Evolutionary conservation across 2,888 invertebrate genomes (phyloP), one percentile per base, ranked within the genome.

Genomic region (Trichogramma evanescens): DNA sequence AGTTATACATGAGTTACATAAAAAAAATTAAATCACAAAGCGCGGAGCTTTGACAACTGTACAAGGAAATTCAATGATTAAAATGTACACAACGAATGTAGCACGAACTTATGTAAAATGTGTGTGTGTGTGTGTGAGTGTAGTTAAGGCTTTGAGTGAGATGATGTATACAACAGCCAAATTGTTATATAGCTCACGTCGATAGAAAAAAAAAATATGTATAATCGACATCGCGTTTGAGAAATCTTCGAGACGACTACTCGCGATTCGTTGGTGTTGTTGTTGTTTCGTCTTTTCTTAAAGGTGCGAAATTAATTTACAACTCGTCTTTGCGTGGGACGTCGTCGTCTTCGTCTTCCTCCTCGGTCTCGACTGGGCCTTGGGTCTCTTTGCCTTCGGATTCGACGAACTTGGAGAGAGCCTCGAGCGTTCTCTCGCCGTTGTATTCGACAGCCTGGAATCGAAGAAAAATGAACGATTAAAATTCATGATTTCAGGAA

Each of bases 351-450:
- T 89, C 89, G 50, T 86, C 86, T 66, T 84, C 85, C 70, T 86
- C 86, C 63, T 84, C 83, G 65, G 81, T 82, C 81, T 85, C 85
- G 51, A 88, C 86, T 56, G 82, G 82, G 39, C 84, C 84, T 72
- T 87, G 83, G 50, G 89, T 89, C 59, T 88, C 89, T 70, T 86
- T 87, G 65, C 98, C 98, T 72, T 89, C 91, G 65, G 87, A 86
- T 78, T 98, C 97, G 63, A 99, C 82, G 83, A 99, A 99, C 81
- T 95, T 93, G 66, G 87, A 84, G 74, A 99, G 85, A 62, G 87
- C 97, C 70, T 93, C 95, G 68, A 98, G 82, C 70, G 96, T 97
- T 75, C 99, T 86, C 76, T 96, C 96, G 65, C 97, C 95, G 74
- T 89, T 91, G 84, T 93, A 99, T 75, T 97, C 95, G 71, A 98